phyloP scores from a whole-genome alignment of 2,888 invertebrate genomes.

The Acanthococcus lagerstroemiae region DNA sequence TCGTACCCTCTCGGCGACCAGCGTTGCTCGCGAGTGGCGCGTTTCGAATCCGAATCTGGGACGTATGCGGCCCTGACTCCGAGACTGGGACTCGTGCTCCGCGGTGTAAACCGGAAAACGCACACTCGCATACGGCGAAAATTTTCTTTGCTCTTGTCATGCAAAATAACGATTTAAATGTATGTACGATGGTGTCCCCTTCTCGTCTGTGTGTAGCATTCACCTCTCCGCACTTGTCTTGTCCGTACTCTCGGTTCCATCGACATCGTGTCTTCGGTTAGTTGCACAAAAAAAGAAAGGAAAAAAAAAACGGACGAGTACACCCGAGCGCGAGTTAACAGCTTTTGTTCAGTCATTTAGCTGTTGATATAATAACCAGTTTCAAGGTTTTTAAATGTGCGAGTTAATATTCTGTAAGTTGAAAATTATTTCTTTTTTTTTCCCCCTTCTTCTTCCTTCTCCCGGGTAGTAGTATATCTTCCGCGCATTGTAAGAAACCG shows the following conservation, averaged over 20 bases:
- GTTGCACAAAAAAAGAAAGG: neutral
- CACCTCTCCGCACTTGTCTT: neutral
- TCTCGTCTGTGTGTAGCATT: neutral
- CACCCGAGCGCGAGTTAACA: constrained; percentile 8
- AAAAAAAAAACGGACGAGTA: neutral
- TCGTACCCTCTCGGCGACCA: too few species aligned
- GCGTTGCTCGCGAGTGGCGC: too few species aligned
- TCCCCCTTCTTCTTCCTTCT: neutral
- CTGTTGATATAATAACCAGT: constrained; percentile 25
- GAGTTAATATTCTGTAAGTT: constrained; percentile 24
- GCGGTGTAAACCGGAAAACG: too few species aligned
- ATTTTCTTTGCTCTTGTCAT: neutral
- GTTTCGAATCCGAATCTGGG: neutral
- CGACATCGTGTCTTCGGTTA: neutral
- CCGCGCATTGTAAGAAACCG: constrained; percentile 17
- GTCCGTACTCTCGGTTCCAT: neutral
- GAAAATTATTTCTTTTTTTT: constrained; percentile 22
- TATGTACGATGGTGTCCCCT: neutral
- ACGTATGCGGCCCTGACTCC: neutral
- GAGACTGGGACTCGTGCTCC: too few species aligned
- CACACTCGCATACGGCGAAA: neutral
- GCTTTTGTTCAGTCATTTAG: constrained; percentile 27
- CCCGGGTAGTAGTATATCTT: neutral
- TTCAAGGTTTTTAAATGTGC: constrained; percentile 23
- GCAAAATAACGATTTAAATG: neutral